These are phyloP conservation scores for Lomographa bimaculata DNA, from an alignment of 2,888 invertebrate species.

Conservation along the genomic window DNA sequence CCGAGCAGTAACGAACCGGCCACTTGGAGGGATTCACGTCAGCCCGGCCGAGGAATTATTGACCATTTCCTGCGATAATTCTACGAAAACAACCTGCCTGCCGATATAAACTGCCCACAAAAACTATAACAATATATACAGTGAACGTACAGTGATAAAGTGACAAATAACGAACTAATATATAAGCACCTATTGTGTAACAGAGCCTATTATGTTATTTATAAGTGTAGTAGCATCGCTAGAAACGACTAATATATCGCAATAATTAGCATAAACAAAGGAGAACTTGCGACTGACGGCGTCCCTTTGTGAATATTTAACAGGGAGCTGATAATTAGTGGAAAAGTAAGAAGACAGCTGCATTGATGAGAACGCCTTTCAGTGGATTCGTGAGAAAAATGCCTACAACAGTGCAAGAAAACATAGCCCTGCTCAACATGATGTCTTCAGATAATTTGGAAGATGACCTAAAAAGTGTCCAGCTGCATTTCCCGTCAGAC, in stretches of 20 bases:
- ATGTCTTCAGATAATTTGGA: slow-evolving; percentile 91
- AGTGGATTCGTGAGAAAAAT: slow-evolving; percentile 50
- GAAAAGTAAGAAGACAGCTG: slow-evolving; percentile 29
- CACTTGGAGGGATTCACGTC: slow-evolving; percentile 60
- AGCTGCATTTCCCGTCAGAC: slow-evolving; percentile 92
- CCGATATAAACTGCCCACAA: slow-evolving; percentile 51
- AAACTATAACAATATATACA: slow-evolving; percentile 39
- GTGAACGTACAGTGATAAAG: slow-evolving; percentile 56
- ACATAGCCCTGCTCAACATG: slow-evolving; percentile 85
- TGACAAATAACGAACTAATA: slow-evolving; percentile 48
- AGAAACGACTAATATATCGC: slow-evolving; percentile 50
- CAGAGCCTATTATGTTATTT: slow-evolving; percentile 49
- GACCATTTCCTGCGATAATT: slow-evolving; percentile 70
- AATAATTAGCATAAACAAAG: slow-evolving; percentile 55
- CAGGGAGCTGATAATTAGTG: slow-evolving; percentile 32
- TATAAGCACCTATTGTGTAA: slow-evolving; percentile 46
- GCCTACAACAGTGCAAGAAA: slow-evolving; percentile 73
- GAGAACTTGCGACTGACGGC: slow-evolving; percentile 26
- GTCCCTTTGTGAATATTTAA: slow-evolving; percentile 23
- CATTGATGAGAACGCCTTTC: slow-evolving; percentile 43
- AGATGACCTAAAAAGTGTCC: slow-evolving; percentile 95
- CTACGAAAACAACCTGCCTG: slow-evolving; percentile 51
- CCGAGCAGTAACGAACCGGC: slow-evolving; percentile 74
- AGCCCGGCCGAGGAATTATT: slow-evolving; percentile 65
- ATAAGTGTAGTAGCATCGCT: slow-evolving; percentile 49